These are phyloP conservation scores for Lethocerus indicus DNA, from an alignment of 1,140 invertebrate species.

Conservation along the genomic window DNA sequence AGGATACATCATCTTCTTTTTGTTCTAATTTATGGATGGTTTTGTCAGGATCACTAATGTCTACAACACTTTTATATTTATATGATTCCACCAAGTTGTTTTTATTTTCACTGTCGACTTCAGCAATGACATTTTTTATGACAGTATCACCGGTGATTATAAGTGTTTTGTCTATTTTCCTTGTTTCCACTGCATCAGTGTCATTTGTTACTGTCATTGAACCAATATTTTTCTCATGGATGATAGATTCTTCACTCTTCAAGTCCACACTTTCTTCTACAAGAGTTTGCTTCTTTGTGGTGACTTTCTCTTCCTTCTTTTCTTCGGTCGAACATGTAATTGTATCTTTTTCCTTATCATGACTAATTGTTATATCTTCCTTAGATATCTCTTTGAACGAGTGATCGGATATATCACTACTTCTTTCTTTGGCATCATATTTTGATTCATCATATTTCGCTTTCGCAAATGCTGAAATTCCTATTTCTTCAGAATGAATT, in stretches of 20 bases:
- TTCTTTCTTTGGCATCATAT: background rate
- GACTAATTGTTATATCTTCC: background rate
- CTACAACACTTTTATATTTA: background rate
- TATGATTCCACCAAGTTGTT: constrained; percentile 3
- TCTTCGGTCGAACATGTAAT: background rate
- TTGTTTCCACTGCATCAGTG: background rate
- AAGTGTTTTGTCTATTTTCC: constrained; percentile 1
- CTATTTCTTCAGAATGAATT: constrained; percentile 18
- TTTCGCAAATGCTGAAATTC: constrained; percentile 9
- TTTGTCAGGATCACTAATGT: background rate
- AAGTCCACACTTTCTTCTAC: too few relatives aligned
- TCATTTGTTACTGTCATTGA: too few relatives aligned
- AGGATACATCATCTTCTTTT: constrained; percentile 8
- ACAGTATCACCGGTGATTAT: background rate
- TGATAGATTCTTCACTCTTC: too few relatives aligned
- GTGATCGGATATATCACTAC: background rate
- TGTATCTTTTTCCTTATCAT: background rate
- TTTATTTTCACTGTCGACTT: background rate
- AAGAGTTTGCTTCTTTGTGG: too few relatives aligned
- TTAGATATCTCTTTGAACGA: background rate
- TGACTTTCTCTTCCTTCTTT: background rate
- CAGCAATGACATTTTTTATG: background rate
- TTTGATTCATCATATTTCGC: constrained; percentile 2
- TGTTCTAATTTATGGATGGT: constrained; percentile 3
- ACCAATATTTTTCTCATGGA: too few relatives aligned